phyloP scores from a whole-genome alignment of 2,113 vertebrate species.

The Callionymus lyra region DNA sequence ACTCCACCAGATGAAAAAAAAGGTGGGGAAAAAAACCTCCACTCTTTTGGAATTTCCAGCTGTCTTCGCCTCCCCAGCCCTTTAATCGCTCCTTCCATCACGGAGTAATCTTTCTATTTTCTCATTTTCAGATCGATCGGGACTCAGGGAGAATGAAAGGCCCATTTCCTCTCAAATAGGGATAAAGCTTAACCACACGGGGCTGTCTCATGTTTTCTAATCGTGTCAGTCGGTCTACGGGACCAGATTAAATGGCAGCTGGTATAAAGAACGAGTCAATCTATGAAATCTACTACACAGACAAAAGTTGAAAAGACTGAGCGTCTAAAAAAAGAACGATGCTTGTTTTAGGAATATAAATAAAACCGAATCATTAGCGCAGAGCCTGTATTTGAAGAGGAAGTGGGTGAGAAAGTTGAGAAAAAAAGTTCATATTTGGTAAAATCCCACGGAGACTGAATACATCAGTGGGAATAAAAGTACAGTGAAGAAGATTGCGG shows the following conservation, averaged over 20 bases:
- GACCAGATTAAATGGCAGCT: slow-evolving; percentile 25
- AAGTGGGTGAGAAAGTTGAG: slow-evolving; percentile 12
- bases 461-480: slow-evolving; percentile 19
- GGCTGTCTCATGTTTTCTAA: slow-evolving; percentile 49
- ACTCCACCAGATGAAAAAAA: slow-evolving; percentile 14
- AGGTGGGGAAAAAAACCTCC: slow-evolving; percentile 12
- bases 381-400: slow-evolving; percentile 10
- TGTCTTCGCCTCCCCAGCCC: slow-evolving; percentile 19
- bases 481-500: too few species aligned
- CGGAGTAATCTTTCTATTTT: slow-evolving; percentile 53
- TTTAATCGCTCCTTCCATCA: slow-evolving; percentile 47
- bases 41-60: slow-evolving; percentile 21
- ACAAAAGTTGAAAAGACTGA: slow-evolving; percentile 18
- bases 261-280: slow-evolving; percentile 25
- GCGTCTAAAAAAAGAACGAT: slow-evolving; percentile 10
- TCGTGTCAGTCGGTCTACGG: slow-evolving; percentile 38
- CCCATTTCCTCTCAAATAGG: slow-evolving; percentile 50
- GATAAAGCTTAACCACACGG: slow-evolving; percentile 45
- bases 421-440: slow-evolving; percentile 7
- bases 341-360: slow-evolving; percentile 27
- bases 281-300: slow-evolving; percentile 21
- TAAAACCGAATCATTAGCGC: slow-evolving; percentile 25
- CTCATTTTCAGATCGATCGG: slow-evolving; percentile 53
- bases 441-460: slow-evolving; percentile 19
- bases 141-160: slow-evolving; percentile 46